Percentiles rank a stretch among this genome's conserved stretches.
phyloP scores from a whole-genome alignment of 2,888 invertebrate species.

The Koerneria pararmatus region DNA sequence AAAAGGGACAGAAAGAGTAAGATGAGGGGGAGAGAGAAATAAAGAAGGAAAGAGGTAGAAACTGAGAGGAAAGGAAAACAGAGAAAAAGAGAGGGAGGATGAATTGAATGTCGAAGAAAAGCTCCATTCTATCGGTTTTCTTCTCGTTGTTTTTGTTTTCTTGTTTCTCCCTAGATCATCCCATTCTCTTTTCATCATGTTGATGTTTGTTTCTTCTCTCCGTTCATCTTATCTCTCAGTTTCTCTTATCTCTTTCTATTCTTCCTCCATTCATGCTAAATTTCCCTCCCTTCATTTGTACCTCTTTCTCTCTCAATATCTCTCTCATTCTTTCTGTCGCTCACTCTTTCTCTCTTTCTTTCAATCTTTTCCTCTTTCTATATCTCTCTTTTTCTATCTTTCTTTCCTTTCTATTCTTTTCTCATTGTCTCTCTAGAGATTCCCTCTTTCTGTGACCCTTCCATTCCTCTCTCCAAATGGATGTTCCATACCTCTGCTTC shows the following conservation, averaged over 20 bases:
- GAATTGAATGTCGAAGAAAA: neutral
- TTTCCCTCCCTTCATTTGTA: neutral
- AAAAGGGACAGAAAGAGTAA: neutral
- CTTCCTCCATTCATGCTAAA: too few species aligned
- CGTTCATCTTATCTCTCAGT: neutral
- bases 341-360: constrained; percentile 1
- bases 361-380: constrained; percentile 3
- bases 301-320: neutral
- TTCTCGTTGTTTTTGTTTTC: neutral
- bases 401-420: neutral
- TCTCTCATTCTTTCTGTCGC: neutral
- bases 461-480: neutral
- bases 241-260: constrained; percentile 9
- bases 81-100: too few species aligned
- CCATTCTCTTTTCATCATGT: neutral
- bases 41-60: too few species aligned
- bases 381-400: constrained; percentile 1
- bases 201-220: neutral
- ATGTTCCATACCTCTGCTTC: neutral
- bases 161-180: neutral
- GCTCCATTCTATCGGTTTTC: neutral
- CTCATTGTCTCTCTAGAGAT: too few species aligned
- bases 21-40: too few species aligned
- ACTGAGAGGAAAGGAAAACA: too few species aligned
- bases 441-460: too few species aligned